Percentiles rank a stretch among this genome's conserved stretches.
phyloP scores from a whole-genome alignment of 2,113 vertebrate genomes.

The Odocoileus hemionus region DNA sequence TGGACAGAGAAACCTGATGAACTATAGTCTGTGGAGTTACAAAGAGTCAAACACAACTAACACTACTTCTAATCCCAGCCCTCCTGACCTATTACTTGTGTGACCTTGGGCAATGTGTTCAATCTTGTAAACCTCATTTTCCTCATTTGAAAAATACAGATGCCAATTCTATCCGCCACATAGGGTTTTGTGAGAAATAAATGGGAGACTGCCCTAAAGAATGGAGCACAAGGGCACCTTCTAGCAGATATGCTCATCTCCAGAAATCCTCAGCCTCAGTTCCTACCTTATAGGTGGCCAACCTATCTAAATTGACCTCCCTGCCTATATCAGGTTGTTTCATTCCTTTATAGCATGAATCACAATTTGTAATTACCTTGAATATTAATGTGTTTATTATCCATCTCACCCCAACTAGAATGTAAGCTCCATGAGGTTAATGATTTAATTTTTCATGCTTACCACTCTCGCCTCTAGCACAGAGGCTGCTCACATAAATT shows the following conservation, averaged over 20 bases:
- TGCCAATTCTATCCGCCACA: background rate
- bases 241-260: background rate
- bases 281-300: background rate
- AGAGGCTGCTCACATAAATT: background rate
- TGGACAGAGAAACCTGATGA: background rate
- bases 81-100: background rate
- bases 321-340: background rate
- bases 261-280: background rate
- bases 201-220: background rate
- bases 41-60: background rate
- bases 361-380: background rate
- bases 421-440: background rate
- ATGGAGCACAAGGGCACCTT: background rate
- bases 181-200: background rate
- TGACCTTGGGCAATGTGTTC: background rate
- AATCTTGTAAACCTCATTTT: slow-evolving; percentile 26
- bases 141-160: slow-evolving; percentile 32
- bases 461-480: background rate
- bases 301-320: background rate
- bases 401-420: background rate
- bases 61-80: background rate
- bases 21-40: background rate
- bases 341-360: background rate
- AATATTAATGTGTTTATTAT: background rate
- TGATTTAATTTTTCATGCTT: background rate